Conservation (phyloP, 2,888 invertebrate genomes). For the Clepsis dumicolana region DNA sequence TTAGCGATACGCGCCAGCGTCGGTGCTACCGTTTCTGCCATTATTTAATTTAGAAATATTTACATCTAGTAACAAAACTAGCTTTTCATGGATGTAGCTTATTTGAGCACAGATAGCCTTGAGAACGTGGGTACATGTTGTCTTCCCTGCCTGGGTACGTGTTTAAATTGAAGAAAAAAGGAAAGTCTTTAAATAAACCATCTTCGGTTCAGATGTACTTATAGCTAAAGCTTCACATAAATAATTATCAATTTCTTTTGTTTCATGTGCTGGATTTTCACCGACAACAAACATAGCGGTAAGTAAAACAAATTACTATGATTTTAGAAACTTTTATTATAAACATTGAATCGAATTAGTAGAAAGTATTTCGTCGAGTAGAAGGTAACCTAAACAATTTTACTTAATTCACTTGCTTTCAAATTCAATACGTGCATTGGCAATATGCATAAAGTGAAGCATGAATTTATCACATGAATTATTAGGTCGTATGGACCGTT, state of each 20-base stretch:
- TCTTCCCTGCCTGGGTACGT: conserved; percentile 76
- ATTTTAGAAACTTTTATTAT: too few species aligned
- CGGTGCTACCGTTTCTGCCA: conserved; percentile 2
- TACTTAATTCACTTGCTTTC: conserved; percentile 43
- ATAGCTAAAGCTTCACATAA: neutral
- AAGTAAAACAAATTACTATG: conserved; percentile 56
- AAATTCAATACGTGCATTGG: conserved; percentile 56
- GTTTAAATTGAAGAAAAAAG: neutral
- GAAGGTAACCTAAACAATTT: neutral
- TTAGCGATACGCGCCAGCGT: conserved; percentile 59
- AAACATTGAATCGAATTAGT: neutral
- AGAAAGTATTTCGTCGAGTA: neutral
- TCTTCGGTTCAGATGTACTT: neutral
- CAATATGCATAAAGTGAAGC: conserved; percentile 51
- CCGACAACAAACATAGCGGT: conserved; percentile 67
- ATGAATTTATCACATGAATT: conserved; percentile 68
- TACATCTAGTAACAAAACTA: conserved; percentile 13
- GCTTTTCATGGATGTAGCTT: conserved; percentile 71
- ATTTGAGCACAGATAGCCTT: conserved; percentile 72
- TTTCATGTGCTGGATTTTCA: conserved; percentile 77
- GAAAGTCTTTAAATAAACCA: neutral
- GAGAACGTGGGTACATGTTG: conserved; percentile 79
- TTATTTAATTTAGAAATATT: neutral
- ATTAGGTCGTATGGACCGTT: conserved; percentile 81
- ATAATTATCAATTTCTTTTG: conserved; percentile 53